phyloP scores from a whole-genome alignment of 2,797 vertebrate genomes.

The Erethizon dorsatum region DNA sequence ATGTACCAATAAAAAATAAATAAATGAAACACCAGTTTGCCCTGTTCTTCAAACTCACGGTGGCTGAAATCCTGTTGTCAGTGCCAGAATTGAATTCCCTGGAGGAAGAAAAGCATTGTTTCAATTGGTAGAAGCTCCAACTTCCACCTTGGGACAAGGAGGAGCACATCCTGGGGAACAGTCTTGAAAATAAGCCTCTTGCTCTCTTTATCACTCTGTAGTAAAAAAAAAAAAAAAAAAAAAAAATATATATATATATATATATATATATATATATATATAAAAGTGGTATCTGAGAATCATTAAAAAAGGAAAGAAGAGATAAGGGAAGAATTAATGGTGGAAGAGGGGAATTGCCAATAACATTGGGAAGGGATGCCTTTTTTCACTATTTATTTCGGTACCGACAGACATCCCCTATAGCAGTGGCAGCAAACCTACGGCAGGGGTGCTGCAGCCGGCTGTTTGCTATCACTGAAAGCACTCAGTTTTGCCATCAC shows the following conservation, averaged over 20 bases:
- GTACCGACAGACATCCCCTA: neutral
- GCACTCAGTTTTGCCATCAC: neutral
- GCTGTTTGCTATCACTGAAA: neutral
- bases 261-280: too few relatives aligned
- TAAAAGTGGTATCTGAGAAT: neutral
- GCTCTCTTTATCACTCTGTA: neutral
- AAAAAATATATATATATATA: too few relatives aligned
- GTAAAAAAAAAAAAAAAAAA: neutral
- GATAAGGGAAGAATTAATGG: neutral
- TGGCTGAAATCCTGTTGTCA: neutral
- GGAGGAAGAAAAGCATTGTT: neutral
- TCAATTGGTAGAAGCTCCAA: neutral
- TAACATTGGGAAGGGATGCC: neutral
- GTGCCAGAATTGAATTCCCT: neutral
- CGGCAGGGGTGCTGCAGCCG: too few relatives aligned
- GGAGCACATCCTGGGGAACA: neutral
- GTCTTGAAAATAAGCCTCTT: neutral
- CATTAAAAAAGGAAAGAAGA: neutral
- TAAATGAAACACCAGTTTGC: neutral
- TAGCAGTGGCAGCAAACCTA: neutral
- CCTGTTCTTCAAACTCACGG: neutral
- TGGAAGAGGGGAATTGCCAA: neutral
- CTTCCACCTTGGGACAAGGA: neutral
- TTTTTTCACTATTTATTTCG: neutral
- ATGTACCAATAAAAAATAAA: neutral